Evolutionary conservation across 2,113 vertebrate species (phyloP).

Genomic region (Sula dactylatra): DNA sequence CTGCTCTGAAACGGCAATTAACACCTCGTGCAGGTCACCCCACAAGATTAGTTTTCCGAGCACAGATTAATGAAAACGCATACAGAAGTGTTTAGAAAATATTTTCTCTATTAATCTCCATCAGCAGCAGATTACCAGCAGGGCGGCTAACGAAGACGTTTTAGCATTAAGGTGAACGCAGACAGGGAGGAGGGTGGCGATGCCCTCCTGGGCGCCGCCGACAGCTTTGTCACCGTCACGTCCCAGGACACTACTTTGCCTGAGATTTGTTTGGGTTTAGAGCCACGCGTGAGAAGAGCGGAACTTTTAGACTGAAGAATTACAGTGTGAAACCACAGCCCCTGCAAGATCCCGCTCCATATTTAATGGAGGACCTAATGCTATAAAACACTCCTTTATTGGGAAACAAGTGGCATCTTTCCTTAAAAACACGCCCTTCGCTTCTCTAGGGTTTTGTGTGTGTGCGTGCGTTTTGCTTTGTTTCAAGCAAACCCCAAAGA

Average conservation of each 20-base stretch:
- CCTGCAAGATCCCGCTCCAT: background rate
- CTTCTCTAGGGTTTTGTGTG: background rate
- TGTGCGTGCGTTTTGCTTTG: background rate
- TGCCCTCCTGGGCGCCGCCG: background rate
- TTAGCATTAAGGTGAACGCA: background rate
- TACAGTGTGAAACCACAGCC: background rate
- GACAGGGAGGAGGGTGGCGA: background rate
- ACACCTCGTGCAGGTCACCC: constrained; percentile 57
- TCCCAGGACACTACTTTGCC: background rate
- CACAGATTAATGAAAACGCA: constrained; percentile 61
- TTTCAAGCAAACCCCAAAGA: background rate
- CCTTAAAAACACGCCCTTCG: background rate
- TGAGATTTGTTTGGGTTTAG: background rate
- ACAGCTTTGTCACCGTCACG: background rate
- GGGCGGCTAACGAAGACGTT: constrained; percentile 49
- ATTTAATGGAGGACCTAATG: background rate
- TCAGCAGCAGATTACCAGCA: constrained; percentile 38
- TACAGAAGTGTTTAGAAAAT: constrained; percentile 61
- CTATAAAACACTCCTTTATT: background rate
- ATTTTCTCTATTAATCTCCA: constrained; percentile 74
- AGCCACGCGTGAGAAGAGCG: fast-evolving
- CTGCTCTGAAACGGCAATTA: constrained; percentile 44
- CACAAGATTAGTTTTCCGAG: constrained; percentile 62
- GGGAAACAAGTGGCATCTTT: background rate
- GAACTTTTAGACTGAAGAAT: background rate